These are phyloP conservation scores for Drepana arcuata DNA, from an alignment of 1,140 invertebrate genomes.

Conservation along the genomic window DNA sequence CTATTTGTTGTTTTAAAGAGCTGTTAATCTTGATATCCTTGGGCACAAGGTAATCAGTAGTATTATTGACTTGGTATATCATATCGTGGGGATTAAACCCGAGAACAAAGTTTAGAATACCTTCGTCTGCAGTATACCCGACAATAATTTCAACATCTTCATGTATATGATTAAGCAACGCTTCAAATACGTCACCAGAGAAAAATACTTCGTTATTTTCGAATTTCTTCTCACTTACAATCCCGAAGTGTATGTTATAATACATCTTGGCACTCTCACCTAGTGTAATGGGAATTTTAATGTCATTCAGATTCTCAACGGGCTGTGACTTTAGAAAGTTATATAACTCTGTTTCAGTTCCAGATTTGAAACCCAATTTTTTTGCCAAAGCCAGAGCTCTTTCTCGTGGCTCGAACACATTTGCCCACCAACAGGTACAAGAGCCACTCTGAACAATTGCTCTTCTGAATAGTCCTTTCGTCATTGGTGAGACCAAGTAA, in stretches of 20 bases:
- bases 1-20: slow-evolving; percentile 14
- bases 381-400: slow-evolving; percentile 23
- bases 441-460: slow-evolving; percentile 31
- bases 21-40: slow-evolving; percentile 10
- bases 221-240: slow-evolving; percentile 30
- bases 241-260: slow-evolving; percentile 13
- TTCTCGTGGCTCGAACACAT: slow-evolving; percentile 14
- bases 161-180: slow-evolving; percentile 22
- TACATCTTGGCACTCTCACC: background rate
- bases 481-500: slow-evolving; percentile 61
- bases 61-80: slow-evolving; percentile 18
- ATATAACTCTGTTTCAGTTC: slow-evolving; percentile 19
- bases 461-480: slow-evolving; percentile 35
- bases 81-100: slow-evolving; percentile 7
- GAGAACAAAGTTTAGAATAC: slow-evolving; percentile 13
- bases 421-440: slow-evolving; percentile 15
- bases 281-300: slow-evolving; percentile 7
- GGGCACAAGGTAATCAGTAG: slow-evolving; percentile 25
- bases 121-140: slow-evolving; percentile 33
- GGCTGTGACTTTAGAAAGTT: slow-evolving; percentile 24
- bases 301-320: slow-evolving; percentile 13
- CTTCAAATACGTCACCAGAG: slow-evolving; percentile 14
- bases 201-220: slow-evolving; percentile 22
- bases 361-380: slow-evolving; percentile 23
- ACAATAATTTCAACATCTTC: slow-evolving; percentile 37